A percentile compares a stretch with the other conserved stretches of the same genome.
Evolutionary conservation across 2,888 invertebrate species (phyloP).

Genomic region (Operophtera brumata): DNA sequence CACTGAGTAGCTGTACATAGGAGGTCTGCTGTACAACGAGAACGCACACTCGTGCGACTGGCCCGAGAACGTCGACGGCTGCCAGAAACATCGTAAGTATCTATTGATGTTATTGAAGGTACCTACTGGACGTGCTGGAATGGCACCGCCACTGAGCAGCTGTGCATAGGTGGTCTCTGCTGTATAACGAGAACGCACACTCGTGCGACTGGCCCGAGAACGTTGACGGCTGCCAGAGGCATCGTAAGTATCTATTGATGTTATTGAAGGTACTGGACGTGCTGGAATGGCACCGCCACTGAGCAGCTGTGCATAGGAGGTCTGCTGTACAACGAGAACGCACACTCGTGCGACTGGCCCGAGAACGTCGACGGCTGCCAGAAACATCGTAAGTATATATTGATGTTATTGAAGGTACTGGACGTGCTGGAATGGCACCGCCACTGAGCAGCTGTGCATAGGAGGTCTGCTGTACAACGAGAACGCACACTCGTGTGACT

Average conservation of each 20-base stretch:
- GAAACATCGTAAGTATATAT: constrained; percentile 88
- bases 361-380: constrained; percentile 96
- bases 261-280: too few relatives aligned
- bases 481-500: constrained; percentile 94
- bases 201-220: constrained; percentile 97
- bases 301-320: constrained; percentile 96
- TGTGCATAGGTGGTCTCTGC: constrained; percentile 94
- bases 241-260: constrained; percentile 89
- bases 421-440: constrained; percentile 97
- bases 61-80: constrained; percentile 96
- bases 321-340: constrained; percentile 92
- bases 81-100: constrained; percentile 94
- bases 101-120: constrained; percentile 46
- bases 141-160: constrained; percentile 94
- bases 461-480: constrained; percentile 95
- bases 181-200: constrained; percentile 94
- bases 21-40: constrained; percentile 94
- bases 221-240: constrained; percentile 95
- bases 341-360: constrained; percentile 96
- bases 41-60: constrained; percentile 95
- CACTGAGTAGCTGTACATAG: constrained; percentile 94
- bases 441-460: constrained; percentile 94
- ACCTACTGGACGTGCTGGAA: constrained; percentile 99
- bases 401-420: constrained; percentile 79
- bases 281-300: constrained; percentile 96